These are phyloP conservation scores for Magallana angulata DNA, from an alignment of 1,140 invertebrate genomes.

Conservation along the genomic window DNA sequence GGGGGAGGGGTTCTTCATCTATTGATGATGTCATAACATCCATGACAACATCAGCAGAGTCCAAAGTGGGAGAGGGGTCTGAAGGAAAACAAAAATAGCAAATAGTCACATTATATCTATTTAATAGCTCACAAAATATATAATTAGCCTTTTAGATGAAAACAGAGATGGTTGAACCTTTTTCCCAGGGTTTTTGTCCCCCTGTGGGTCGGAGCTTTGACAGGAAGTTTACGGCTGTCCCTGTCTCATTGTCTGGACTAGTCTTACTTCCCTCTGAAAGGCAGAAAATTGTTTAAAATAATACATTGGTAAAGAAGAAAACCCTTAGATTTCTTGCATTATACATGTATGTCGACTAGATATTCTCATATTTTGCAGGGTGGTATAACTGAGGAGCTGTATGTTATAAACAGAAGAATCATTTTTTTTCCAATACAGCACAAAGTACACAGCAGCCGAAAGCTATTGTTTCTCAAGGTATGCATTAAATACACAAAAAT, in stretches of 20 bases:
- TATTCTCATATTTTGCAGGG: no score
- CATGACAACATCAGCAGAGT: neutral
- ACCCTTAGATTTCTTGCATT: no score
- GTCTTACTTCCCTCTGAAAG: neutral
- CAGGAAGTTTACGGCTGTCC: slow-evolving; percentile 15
- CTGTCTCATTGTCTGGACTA: neutral
- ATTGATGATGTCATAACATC: slow-evolving; percentile 21
- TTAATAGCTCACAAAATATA: no score
- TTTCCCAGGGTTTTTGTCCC: slow-evolving; percentile 57
- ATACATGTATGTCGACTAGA: no score
- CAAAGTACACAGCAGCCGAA: no score
- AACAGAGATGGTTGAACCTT: slow-evolving; percentile 39
- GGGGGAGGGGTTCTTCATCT: slow-evolving; percentile 52
- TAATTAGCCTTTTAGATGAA: neutral
- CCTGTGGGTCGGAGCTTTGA: slow-evolving; percentile 53
- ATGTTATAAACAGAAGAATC: no score
- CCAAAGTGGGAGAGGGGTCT: neutral
- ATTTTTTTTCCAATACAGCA: no score
- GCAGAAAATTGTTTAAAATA: neutral
- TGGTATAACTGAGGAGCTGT: no score
- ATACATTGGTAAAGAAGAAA: no score
- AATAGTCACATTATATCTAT: no score
- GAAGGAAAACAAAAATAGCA: neutral
- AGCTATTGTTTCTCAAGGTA: no score
- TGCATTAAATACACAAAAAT: no score